Conservation (phyloP, 2,797 vertebrate species). For the Acomys russatus region DNA sequence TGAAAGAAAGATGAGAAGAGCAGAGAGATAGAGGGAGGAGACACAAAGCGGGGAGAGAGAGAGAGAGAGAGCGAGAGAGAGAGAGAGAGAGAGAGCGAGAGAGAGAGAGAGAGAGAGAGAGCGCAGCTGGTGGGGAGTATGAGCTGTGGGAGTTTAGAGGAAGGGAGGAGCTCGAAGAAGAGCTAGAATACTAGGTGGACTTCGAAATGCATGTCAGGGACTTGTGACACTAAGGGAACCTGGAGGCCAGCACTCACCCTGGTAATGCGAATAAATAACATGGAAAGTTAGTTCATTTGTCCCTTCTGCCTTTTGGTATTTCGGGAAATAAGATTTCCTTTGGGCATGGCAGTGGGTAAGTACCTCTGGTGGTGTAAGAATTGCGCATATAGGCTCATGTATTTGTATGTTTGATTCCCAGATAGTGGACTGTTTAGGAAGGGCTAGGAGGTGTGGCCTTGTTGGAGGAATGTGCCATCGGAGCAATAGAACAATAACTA, state of each 20-base stretch:
- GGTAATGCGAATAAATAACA: too few relatives aligned
- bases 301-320: background rate
- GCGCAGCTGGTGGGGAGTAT: background rate
- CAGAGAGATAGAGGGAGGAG: too few relatives aligned
- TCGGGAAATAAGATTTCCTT: background rate
- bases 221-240: background rate
- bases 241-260: background rate
- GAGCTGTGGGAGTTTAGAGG: background rate
- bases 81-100: background rate
- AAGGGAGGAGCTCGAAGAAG: background rate
- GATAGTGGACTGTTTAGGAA: background rate
- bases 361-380: background rate
- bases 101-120: background rate
- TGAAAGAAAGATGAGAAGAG: background rate
- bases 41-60: too few relatives aligned
- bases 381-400: too few relatives aligned
- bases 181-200: background rate
- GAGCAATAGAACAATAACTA: background rate
- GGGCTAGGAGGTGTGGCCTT: background rate
- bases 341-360: too few relatives aligned
- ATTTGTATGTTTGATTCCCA: background rate
- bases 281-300: background rate
- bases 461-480: background rate
- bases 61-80: rapidly evolving
- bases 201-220: background rate